These are phyloP conservation scores for Melieria picta DNA, from an alignment of 2,888 invertebrate species.

Conservation along the genomic window DNA sequence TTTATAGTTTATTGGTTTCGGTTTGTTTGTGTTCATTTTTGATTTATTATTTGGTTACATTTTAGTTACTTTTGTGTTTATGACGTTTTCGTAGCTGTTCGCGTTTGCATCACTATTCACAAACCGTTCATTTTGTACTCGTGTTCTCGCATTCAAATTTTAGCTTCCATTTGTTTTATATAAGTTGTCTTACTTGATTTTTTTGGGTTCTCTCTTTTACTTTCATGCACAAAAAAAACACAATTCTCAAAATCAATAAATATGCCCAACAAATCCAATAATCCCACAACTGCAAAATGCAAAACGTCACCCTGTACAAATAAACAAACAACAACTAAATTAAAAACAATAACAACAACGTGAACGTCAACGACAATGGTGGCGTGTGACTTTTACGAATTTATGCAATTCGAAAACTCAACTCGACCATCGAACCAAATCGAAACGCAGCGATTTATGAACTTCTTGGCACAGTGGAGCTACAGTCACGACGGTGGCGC, in stretches of 20 bases:
- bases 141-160: constrained; percentile 13
- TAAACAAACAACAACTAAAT: constrained; percentile 18
- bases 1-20: constrained; percentile 40
- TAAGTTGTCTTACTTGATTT: constrained; percentile 50
- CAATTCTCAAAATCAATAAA: constrained; percentile 40
- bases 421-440: background rate
- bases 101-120: constrained; percentile 43
- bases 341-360: too few relatives aligned
- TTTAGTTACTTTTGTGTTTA: constrained; percentile 3
- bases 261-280: constrained; percentile 41
- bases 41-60: constrained; percentile 26
- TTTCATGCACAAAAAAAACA: constrained; percentile 57
- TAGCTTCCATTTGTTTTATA: constrained; percentile 45
- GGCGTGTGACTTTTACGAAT: constrained; percentile 29
- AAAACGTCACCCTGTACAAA: constrained; percentile 38
- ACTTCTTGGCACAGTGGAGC: constrained; percentile 62
- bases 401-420: background rate
- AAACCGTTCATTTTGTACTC: constrained; percentile 12
- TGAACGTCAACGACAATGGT: constrained; percentile 29
- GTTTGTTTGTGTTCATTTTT: constrained; percentile 43
- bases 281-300: constrained; percentile 34
- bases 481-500: constrained; percentile 55
- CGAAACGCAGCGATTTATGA: constrained; percentile 57
- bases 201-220: constrained; percentile 58
- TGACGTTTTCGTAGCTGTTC: constrained; percentile 40